Base-by-base conservation (phyloP, 1,140 invertebrate genomes). In the Bathynomus jamesi region DNA sequence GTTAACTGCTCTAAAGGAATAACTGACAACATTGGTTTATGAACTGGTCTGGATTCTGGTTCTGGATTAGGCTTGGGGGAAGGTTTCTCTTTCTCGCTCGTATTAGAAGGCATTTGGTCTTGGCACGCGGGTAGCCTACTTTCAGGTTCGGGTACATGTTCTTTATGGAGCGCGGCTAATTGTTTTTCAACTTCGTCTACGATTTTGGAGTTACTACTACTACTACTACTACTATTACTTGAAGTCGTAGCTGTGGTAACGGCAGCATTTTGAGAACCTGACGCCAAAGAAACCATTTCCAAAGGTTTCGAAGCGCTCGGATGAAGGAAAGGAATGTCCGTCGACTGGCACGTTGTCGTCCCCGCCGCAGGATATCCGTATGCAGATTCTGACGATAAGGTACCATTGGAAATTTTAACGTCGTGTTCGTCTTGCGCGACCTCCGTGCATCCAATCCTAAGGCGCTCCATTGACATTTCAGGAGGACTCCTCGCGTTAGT, bases 401-500 rank as follows among this genome's bases (percentile, higher is more conserved):
- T 53, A 21, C 40, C 21, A 5, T 21, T 5, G 21, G 40, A 5
- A 5, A 21, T 53, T 53, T 53, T 21, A 17, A 17, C 21, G 2
- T 53, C 40, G n/a, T n/a, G n/a, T n/a, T n/a, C n/a, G n/a, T n/a
- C n/a, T n/a, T n/a, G n/a, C n/a, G n/a, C n/a, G n/a, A n/a, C n/a
- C n/a, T n/a, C n/a, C 2, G 2, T 53, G 21, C 11, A 53, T 11
- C 40, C 21, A 17, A 53, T 53, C 30, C 66, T 66, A n/a, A 60
- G 21, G 30, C 69, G 65, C 24, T 75, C 73, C 31, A 32, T 65
- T 30, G 61, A 60, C 28, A 61, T 53, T 5, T 70, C 65, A 11
- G 62, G 21, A 17, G 73, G 73, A 17, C 73, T 75, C 17, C 73
- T 65, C 5, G 73, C 63, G 32, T 60, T 75, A 27, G 66, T 70